Evolutionary conservation across 2,797 vertebrate species (phyloP), one percentile per base, ranked within the genome.

Genomic region (Artibeus jamaicensis): DNA sequence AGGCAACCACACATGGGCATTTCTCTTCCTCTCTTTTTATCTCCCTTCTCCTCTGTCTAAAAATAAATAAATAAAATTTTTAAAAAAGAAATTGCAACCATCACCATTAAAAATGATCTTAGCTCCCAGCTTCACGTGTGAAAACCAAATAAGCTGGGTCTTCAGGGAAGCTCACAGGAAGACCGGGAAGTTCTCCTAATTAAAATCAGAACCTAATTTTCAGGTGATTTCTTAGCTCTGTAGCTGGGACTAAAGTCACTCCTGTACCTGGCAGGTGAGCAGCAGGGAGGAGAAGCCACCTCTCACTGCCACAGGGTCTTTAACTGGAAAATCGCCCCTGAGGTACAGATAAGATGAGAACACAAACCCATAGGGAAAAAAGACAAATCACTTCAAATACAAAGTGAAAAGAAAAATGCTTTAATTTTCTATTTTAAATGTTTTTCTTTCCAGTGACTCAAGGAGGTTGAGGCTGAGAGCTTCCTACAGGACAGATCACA

Each of bases 401-500:
- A 50, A 91, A 97, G 89, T 93, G 78, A 91, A 96, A 94, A 89
- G 53, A 46, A 48, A n/a, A 50, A 4, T 73, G 93, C 96, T 95
- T 87, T 71, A 95, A 96, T 97, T 95, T 95, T 93, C 68, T 55
- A 39, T 32, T 21, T 84, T 94, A 84, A 96, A 57, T 96, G 44
- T 95, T 97, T 96, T 94, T 74, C 76, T 96, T 96, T 90, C 91
- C 93, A 93, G 92, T 73, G 86, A 96, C 88, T 96, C 95, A 74
- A 92, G 46, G 24, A 97, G 96, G 89, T 92, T 86, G 93, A 97
- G 77, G 93, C 92, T 96, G 97, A 95, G 96, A 85, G 94, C 84
- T 96, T 93, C 86, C 95, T 96, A 96, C 85, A 96, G 9, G 89
- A 97, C 84, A 92, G 92, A 97, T 97, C 95, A 89, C 93, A 95